Conservation (phyloP, 2,888 invertebrate genomes). For the Dynastes hyllus region DNA sequence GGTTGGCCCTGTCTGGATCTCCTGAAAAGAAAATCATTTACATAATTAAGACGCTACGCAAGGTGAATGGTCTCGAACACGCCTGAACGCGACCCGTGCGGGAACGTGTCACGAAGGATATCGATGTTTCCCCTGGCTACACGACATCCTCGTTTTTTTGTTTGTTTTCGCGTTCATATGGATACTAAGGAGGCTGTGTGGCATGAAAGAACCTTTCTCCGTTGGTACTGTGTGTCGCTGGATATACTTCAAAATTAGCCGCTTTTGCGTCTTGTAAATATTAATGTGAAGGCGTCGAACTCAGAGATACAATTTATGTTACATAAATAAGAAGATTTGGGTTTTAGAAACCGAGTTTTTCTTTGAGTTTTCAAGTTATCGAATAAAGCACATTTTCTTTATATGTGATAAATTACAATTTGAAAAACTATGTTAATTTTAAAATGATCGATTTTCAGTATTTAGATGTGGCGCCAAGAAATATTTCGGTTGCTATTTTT, state of each 20-base stretch:
- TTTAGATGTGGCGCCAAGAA: too few species aligned
- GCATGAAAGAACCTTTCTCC: constrained; percentile 10
- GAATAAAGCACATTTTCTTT: too few species aligned
- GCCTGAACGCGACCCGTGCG: constrained; percentile 22
- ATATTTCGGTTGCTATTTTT: too few species aligned
- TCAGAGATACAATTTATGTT: constrained; percentile 22
- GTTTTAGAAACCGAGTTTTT: too few species aligned
- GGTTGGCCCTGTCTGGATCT: constrained; percentile 5
- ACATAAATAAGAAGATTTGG: neutral
- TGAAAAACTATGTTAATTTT: too few species aligned
- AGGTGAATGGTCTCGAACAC: constrained; percentile 13
- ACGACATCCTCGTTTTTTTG: neutral
- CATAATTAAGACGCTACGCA: constrained; percentile 27
- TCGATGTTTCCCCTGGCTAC: constrained; percentile 3
- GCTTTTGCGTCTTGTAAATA: constrained; percentile 13
- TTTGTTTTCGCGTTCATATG: constrained; percentile 11
- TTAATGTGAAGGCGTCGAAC: constrained; percentile 16
- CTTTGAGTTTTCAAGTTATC: too few species aligned
- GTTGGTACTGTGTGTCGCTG: neutral
- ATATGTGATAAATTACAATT: too few species aligned
- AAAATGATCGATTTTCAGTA: too few species aligned
- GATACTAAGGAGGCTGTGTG: too few species aligned
- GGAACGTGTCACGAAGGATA: constrained; percentile 18
- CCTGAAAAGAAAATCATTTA: constrained; percentile 33
- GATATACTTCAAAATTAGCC: constrained; percentile 14